Evolutionary conservation across 2,888 invertebrate genomes (phyloP), one percentile per base, ranked within the genome.

Genomic region (Caenorhabditis auriculariae): DNA sequence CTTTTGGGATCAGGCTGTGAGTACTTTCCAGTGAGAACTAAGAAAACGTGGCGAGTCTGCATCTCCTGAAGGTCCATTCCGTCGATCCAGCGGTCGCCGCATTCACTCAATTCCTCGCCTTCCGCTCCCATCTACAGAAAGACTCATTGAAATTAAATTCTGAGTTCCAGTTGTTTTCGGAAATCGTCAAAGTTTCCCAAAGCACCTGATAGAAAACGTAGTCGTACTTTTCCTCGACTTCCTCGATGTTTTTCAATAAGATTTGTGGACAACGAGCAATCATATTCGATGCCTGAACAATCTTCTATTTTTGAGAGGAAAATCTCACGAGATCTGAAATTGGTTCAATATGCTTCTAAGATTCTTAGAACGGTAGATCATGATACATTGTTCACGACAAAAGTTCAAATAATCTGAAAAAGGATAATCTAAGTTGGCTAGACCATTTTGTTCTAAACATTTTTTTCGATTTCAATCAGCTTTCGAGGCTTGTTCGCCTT

Each of bases 111-210:
- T 24, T 77, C 76, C 5, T 66, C 66, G 6, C 67, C 50, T 35
- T 79, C 75, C 28, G 75, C 63, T 41, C 73, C 66, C 80, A 80
- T 79, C 66, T 79, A 64, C 41, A 72, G 49, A 35, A n/a, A n/a
- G n/a, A n/a, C n/a, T n/a, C n/a, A 12, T 23, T 42, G 51, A 19
- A 27, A 46, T 6, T 28, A 21, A 32, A 23, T n/a, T 45, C 27
- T 4, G 27, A 41, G 6, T 7, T 12, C 6, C 17, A 32, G 17
- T 41, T 6, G 37, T 9, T 12, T 37, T 9, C 7, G 6, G 29
- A 44, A 41, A 19, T 6, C 15, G 28, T 28, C 7, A 15, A 12
- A n/a, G n/a, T n/a, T n/a, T n/a, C n/a, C n/a, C n/a, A n/a, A 46
- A 24, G 32, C 17, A 70, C 72, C 66, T 73, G 73, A 54, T 67